phyloP scores from a whole-genome alignment of 1,140 invertebrate genomes.

The Tetramorium alpestre region DNA sequence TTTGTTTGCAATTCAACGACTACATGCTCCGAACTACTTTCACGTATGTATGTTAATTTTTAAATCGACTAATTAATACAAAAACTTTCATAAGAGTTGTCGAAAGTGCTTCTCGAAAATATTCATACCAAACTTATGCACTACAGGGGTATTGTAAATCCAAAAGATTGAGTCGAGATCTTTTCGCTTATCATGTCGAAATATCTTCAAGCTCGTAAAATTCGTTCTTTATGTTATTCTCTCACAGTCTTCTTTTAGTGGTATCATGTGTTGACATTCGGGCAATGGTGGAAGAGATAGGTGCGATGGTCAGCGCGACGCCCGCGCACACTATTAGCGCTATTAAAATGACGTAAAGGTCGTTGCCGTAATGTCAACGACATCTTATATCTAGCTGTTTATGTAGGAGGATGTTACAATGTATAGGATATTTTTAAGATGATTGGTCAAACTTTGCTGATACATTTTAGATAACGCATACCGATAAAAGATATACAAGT shows the following conservation, averaged over 20 bases:
- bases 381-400: conserved; percentile 5
- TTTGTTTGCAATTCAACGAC: not conserved
- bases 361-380: conserved; percentile 53
- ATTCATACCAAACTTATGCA: not conserved
- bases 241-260: not conserved
- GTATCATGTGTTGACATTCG: not conserved
- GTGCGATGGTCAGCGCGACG: not conserved
- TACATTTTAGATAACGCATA: not conserved
- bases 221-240: not conserved
- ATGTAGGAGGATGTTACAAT: not conserved
- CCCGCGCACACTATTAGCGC: not conserved
- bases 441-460: not conserved
- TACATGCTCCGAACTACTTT: not conserved
- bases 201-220: not conserved
- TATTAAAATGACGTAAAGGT: conserved; percentile 40
- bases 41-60: not conserved
- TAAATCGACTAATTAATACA: not conserved
- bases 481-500: not conserved
- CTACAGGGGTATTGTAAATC: not conserved
- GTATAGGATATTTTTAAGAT: not conserved
- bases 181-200: not conserved
- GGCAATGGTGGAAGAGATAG: not conserved
- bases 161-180: not conserved
- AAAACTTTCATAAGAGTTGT: not conserved
- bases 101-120: not conserved